Conservation (phyloP, 2,113 vertebrate species). For the Rhinoderma darwinii region DNA sequence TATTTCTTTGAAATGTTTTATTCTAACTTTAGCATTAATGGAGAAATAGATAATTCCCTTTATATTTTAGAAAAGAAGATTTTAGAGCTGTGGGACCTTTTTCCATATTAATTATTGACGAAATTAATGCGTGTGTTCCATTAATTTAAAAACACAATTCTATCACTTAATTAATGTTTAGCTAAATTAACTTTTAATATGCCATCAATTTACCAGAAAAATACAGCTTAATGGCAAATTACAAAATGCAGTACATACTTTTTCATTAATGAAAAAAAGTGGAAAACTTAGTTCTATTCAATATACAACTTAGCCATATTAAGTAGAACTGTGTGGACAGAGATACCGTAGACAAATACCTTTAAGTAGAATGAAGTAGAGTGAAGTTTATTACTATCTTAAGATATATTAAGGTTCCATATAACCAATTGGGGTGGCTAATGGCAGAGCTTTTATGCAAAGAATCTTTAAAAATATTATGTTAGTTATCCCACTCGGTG, state of each 20-base stretch:
- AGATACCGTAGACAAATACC: not conserved
- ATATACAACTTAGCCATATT: not conserved
- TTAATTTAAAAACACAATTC: constrained; percentile 11
- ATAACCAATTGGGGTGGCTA: too few species aligned
- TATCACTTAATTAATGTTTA: constrained; percentile 10
- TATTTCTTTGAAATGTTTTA: constrained; percentile 7
- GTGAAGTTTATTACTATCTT: not conserved
- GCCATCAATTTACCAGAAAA: not conserved
- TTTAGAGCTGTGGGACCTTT: not conserved
- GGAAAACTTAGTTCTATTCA: not conserved
- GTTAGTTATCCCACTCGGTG: too few species aligned
- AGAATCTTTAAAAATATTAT: too few species aligned
- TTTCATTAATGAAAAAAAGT: not conserved
- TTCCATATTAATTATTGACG: constrained; percentile 18
- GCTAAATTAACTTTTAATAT: constrained; percentile 2
- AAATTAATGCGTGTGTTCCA: constrained; percentile 3
- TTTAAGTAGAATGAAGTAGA: not conserved
- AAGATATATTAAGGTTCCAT: too few species aligned
- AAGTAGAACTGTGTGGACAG: not conserved
- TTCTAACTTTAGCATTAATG: constrained; percentile 1
- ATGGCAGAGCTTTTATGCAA: too few species aligned
- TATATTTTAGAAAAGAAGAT: constrained; percentile 18
- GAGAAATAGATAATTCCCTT: constrained; percentile 19
- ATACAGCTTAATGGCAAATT: not conserved
- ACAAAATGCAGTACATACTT: not conserved